Base-by-base conservation (phyloP, 1,140 invertebrate species). In the Camponotus floridanus region DNA sequence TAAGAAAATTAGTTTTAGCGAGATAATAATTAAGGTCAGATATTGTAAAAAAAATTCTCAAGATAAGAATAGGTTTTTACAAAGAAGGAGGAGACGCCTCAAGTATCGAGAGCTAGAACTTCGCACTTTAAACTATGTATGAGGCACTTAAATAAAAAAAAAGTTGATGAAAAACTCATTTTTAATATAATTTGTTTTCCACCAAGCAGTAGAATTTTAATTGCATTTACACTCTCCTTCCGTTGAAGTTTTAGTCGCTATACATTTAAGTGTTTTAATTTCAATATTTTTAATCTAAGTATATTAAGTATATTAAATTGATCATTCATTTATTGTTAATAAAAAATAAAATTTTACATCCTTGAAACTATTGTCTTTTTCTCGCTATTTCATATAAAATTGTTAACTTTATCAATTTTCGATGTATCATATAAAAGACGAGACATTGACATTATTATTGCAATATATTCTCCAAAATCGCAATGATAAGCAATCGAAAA, bases 381-480 rank as follows among this genome's bases (percentile, higher is more conserved):
- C 18, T 9, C 45, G 31, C 33, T 36, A 7, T 8, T 57, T n/a
- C 1, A 74, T 0, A 7, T 13, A 33, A 45, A 45, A 3, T 15
- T 55, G 62, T 68, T 31, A 70, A 6, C 2, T 18, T 2, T 5
- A 13, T 67, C 0, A 55, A 68, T 68, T 70, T n/a, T 80, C 26
- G 11, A 31, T 39, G 42, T 6, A 13, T 21, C 13, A 8, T 55
- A 33, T 48, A 26, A 39, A 80, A 79, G n/a, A 21, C 39, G 39
- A 55, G 62, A 68, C 3, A 26, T 64, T 39, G 21, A 26, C 15
- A 70, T 80, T 80, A 70, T 57, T 55, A 55, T 70, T 55, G 21
- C 64, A 80, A 39, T 55, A 57, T 7, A 55, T 57, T 55, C 55
- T 74, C 15, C 15, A 61, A 83, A 83, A 48, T 74, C 26, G 39